Evolutionary conservation across 2,113 vertebrate species (phyloP).

Genomic region (Nasalis larvatus): DNA sequence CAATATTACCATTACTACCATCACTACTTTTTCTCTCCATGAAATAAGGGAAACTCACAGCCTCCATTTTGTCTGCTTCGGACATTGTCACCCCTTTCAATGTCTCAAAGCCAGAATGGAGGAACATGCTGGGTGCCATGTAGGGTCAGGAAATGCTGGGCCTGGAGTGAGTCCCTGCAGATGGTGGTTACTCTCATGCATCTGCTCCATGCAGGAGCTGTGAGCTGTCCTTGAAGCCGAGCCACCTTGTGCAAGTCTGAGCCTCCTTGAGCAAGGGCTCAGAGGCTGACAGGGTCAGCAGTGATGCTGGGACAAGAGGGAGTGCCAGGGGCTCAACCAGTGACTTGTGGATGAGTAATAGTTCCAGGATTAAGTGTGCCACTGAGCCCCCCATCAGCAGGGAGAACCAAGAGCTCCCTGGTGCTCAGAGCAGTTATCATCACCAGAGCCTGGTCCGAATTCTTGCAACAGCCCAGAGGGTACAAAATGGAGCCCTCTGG

Average conservation of each 20-base stretch:
- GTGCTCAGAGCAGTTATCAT: neutral
- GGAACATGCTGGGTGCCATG: no score
- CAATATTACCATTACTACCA: neutral
- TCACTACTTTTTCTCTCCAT: neutral
- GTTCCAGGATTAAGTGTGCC: neutral
- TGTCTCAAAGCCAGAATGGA: neutral
- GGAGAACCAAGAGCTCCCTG: neutral
- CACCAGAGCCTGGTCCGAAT: neutral
- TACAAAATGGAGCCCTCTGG: neutral
- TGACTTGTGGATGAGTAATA: neutral
- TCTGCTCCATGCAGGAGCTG: neutral
- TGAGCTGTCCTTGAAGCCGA: neutral
- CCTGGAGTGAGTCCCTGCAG: neutral
- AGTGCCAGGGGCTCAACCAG: neutral
- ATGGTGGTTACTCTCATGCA: fast-evolving
- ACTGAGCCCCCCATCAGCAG: neutral
- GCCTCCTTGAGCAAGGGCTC: neutral
- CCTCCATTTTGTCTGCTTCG: neutral
- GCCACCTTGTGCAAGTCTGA: neutral
- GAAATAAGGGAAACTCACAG: neutral
- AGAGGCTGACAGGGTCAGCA: neutral
- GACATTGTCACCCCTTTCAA: neutral
- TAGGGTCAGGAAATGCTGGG: neutral
- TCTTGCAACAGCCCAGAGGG: fast-evolving
- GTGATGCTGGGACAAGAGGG: neutral